Base-by-base conservation (phyloP, 2,113 vertebrate genomes). In the human (Homo sapiens) region DNA sequence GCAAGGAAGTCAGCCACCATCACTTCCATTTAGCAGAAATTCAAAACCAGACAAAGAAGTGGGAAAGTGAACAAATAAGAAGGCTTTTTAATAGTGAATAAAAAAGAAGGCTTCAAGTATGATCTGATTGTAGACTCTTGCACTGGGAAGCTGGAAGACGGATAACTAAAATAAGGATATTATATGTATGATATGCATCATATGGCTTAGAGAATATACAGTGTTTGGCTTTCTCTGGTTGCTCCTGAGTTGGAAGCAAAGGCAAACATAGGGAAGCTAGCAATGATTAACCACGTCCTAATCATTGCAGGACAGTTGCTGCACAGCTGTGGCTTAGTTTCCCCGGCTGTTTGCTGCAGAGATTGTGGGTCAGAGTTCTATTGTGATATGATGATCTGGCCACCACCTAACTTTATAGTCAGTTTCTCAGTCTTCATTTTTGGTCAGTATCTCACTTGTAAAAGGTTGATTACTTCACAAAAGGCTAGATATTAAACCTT, bases 191-290 rank as follows among this genome's bases (percentile, higher is more conserved):
- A n/a, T 18, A 50, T 32, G 45, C 45, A 18, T 79, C 45, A 38
- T 66, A 11, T 85, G 43, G 17, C 27, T 70, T 40, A 22, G 38
- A 22, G 70, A 90, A 13, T 32, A 45, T 52, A 79, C 14, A 79
- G 30, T 50, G 45, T 50, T 32, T 88, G 32, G 8, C 55, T 84
- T 48, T 89, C 75, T 91, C 30, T 80, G 50, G 1, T 75, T 40
- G n/a, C 12, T n/a, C 52, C 50, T 90, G 38, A 64, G 25, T 75
- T 68, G 6, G 50, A 95, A 96, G 3, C 20, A 88, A 80, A 89
- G 23, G 50, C 30, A 52, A 32, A 52, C 81, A 85, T 9, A 79
- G 66, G 4, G 12, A 72, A 50, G 1, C 1, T 75, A 12, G 8
- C 3, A 70, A 18, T 0, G 1, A 57, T 2, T 88, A 66, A 81